Conservation (phyloP, 2,113 vertebrate genomes). For the Atractosteus spatula region DNA sequence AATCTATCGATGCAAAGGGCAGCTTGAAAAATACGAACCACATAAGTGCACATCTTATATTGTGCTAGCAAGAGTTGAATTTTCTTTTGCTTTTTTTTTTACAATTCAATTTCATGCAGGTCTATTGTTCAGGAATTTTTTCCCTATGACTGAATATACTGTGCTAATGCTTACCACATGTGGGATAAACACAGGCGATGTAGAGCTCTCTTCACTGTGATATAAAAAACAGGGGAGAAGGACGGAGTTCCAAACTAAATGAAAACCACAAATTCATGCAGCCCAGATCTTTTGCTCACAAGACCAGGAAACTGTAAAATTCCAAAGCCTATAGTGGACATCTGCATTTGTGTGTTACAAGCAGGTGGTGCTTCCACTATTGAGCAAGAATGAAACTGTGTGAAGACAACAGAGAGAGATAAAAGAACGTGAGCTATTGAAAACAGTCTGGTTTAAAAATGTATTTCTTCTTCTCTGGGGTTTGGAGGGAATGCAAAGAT, state of each 20-base stretch:
- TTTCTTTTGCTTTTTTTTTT: background rate
- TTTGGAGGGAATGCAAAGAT: too few species aligned
- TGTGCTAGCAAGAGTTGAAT: background rate
- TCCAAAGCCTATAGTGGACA: background rate
- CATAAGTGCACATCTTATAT: conserved; percentile 54
- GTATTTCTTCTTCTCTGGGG: too few species aligned
- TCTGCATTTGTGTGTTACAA: background rate
- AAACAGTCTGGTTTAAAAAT: too few species aligned
- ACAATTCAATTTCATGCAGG: background rate
- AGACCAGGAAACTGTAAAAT: background rate
- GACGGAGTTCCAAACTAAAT: background rate
- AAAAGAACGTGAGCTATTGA: too few species aligned
- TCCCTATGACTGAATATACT: background rate
- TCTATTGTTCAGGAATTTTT: background rate
- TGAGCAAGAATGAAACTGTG: background rate
- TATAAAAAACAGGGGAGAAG: background rate
- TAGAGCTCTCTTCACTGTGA: background rate
- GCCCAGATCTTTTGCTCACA: background rate
- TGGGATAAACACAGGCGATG: background rate
- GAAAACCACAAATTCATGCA: background rate
- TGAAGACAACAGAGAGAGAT: too few species aligned
- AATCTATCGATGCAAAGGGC: conserved; percentile 83
- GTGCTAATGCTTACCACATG: background rate
- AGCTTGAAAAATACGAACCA: conserved; percentile 52
- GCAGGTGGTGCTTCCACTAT: background rate